phyloP scores from a whole-genome alignment of 1,140 invertebrate genomes.

The Ladona fulva region DNA sequence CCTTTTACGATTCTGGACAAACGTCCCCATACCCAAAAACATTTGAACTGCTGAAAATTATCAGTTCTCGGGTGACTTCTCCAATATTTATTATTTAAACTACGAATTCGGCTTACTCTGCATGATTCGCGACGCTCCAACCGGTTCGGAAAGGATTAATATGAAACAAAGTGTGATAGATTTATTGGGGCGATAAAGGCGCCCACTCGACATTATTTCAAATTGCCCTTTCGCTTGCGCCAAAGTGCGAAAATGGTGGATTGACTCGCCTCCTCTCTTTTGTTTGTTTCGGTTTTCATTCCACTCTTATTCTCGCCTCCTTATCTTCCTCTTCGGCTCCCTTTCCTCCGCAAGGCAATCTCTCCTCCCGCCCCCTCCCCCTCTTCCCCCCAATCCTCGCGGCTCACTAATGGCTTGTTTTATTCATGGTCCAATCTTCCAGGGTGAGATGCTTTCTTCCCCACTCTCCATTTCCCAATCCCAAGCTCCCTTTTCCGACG shows the following conservation, averaged over 20 bases:
- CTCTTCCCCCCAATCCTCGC: not conserved
- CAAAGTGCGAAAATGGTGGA: not conserved
- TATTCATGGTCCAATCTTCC: conserved; percentile 5
- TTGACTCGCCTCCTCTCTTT: not conserved
- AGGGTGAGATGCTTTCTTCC: not conserved
- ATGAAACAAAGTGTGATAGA: too few species aligned
- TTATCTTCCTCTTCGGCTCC: not conserved
- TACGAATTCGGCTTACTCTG: too few species aligned
- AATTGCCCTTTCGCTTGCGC: too few species aligned
- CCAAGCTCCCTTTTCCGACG: not conserved
- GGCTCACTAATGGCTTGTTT: conserved; percentile 8
- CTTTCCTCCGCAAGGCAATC: not conserved
- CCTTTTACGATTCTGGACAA: too few species aligned
- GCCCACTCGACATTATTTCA: too few species aligned
- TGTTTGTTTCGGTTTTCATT: not conserved
- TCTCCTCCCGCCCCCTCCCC: not conserved
- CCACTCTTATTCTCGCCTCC: not conserved
- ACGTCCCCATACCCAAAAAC: too few species aligned
- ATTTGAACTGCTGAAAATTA: too few species aligned
- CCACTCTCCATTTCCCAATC: not conserved
- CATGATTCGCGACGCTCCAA: too few species aligned
- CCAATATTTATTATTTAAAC: too few species aligned
- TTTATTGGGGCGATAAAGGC: too few species aligned
- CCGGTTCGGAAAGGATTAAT: too few species aligned
- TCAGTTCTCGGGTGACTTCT: too few species aligned